A percentile compares a stretch with the other conserved stretches of the same genome.
phyloP scores from a whole-genome alignment of 2,888 invertebrate genomes.

The Cinara cedri region DNA sequence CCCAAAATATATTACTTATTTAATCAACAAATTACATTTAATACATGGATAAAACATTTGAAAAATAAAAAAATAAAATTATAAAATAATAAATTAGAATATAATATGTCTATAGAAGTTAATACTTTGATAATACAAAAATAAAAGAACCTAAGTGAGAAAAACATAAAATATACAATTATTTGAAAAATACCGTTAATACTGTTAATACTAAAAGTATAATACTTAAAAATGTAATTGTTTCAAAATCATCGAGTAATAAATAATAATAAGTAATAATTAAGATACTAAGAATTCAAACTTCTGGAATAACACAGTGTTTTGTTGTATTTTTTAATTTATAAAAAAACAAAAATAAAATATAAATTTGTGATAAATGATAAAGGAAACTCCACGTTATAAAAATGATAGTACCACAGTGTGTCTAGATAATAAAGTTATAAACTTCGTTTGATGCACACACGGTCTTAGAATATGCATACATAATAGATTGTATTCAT shows the following conservation, averaged over 20 bases:
- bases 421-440: not conserved
- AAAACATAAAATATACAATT: not conserved
- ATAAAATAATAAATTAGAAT: not conserved
- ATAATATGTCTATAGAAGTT: not conserved
- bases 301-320: not conserved
- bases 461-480: no score
- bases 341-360: not conserved
- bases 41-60: not conserved
- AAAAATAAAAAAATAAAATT: conserved; percentile 1
- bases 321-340: conserved; percentile 5
- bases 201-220: no score
- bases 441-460: not conserved
- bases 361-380: conserved; percentile 22
- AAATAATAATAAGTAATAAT: not conserved
- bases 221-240: not conserved
- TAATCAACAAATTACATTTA: no score
- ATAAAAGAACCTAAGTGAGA: not conserved
- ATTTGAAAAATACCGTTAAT: not conserved
- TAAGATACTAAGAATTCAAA: not conserved
- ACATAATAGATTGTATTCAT: no score
- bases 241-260: not conserved
- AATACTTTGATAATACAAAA: not conserved
- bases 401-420: conserved; percentile 35
- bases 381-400: conserved; percentile 48
- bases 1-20: not conserved